A percentile compares a stretch with the other conserved stretches of the same genome.
Evolutionary conservation across 30 jellyfish, hydroid and myxozoan species (phyloP).

Genomic region (Turritopsis rubra): DNA sequence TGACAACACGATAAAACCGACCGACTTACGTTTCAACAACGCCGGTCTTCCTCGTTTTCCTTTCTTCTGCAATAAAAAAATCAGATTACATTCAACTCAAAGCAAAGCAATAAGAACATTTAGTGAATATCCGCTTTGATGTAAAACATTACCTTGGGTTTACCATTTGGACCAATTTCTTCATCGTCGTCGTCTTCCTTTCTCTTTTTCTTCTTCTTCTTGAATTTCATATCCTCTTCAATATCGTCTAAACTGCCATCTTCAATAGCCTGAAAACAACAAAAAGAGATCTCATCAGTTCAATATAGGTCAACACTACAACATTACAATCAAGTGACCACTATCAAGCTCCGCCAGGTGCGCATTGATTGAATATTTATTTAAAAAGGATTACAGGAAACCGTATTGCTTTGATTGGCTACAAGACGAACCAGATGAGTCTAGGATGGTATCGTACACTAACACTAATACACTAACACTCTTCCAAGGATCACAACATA

Average conservation of each 20-base stretch:
- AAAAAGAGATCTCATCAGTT: background rate
- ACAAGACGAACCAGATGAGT: no score
- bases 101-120: background rate
- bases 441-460: no score
- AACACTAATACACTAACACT: no score
- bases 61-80: slow-evolving; percentile 36
- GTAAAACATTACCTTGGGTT: slow-evolving; percentile 10
- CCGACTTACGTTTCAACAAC: slow-evolving; percentile 25
- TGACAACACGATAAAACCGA: background rate
- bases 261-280: slow-evolving; percentile 67
- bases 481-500: no score
- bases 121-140: slow-evolving; percentile 30
- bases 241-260: slow-evolving; percentile 83
- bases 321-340: no score
- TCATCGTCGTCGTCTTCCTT: slow-evolving; percentile 59
- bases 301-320: no score
- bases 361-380: no score
- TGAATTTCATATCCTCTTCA: slow-evolving; percentile 71
- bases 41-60: slow-evolving; percentile 90
- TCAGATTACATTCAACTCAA: no score
- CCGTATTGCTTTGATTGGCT: no score
- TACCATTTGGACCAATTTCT: slow-evolving; percentile 49
- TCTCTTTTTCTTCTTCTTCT: slow-evolving; percentile 47
- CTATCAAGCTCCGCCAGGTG: no score
- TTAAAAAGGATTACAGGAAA: no score